Conservation (phyloP, 1,140 invertebrate species). For the Heliothis subflexa region DNA sequence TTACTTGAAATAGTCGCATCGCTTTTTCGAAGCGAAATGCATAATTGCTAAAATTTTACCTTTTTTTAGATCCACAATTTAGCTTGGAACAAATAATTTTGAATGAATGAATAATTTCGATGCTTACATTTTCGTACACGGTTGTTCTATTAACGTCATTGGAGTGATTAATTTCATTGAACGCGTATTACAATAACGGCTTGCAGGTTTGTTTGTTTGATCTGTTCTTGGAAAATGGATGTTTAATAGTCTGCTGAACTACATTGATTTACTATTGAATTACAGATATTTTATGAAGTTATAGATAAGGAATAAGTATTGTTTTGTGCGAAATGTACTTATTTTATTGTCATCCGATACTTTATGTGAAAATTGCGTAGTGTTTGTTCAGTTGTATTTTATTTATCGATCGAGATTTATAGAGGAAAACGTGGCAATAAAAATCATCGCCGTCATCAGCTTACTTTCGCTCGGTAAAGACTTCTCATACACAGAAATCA, state of each 20-base stretch:
- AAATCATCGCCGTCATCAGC: too few species aligned
- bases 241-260: constrained; percentile 4
- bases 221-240: constrained; percentile 11
- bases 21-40: too few species aligned
- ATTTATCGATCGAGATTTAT: neutral
- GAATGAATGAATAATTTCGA: neutral
- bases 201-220: constrained; percentile 17
- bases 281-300: neutral
- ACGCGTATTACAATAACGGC: constrained; percentile 13
- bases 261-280: neutral
- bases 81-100: neutral
- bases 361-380: neutral
- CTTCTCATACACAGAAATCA: too few species aligned
- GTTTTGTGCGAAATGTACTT: neutral
- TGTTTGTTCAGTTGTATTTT: constrained; percentile 1
- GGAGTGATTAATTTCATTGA: constrained; percentile 29
- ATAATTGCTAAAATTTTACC: too few species aligned
- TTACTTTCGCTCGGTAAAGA: too few species aligned
- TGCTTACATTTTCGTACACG: constrained; percentile 10
- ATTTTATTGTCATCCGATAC: neutral
- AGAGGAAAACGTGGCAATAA: neutral
- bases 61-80: neutral
- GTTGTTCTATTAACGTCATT: constrained; percentile 21
- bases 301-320: neutral
- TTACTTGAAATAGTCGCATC: too few species aligned